Percentiles rank a stretch among this genome's conserved stretches.
Evolutionary conservation across 2,888 invertebrate species (phyloP).

Genomic region (Salticus scenicus): DNA sequence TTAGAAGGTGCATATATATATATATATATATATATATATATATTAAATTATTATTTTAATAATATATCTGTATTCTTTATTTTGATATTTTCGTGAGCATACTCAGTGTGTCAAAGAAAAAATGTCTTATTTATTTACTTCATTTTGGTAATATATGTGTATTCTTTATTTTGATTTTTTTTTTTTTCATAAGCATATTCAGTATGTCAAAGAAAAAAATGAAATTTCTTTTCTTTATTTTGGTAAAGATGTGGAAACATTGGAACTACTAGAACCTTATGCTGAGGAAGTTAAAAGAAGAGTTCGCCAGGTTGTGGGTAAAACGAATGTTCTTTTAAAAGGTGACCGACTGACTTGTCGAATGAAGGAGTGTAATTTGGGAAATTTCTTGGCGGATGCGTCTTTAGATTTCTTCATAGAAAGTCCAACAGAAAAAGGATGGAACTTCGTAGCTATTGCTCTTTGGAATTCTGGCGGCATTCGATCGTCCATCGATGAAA

Average conservation of each 20-base stretch:
- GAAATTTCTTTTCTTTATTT: too few species aligned
- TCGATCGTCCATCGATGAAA: slow-evolving; percentile 82
- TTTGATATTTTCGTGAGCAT: too few species aligned
- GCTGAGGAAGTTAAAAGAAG: slow-evolving; percentile 79
- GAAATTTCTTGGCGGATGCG: slow-evolving; percentile 87
- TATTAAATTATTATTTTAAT: too few species aligned
- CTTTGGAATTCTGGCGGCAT: slow-evolving; percentile 87
- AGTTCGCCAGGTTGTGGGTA: slow-evolving; percentile 81
- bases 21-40: too few species aligned
- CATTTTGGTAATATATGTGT: too few species aligned
- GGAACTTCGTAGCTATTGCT: slow-evolving; percentile 87
- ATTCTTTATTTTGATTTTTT: too few species aligned
- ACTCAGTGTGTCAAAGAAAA: too few species aligned
- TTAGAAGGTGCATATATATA: too few species aligned
- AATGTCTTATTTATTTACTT: too few species aligned
- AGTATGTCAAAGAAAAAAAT: too few species aligned
- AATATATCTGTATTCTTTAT: too few species aligned
- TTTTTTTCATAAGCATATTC: too few species aligned
- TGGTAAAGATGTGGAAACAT: slow-evolving; percentile 76
- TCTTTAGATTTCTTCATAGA: slow-evolving; percentile 76
- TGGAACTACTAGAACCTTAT: slow-evolving; percentile 81
- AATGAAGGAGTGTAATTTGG: slow-evolving; percentile 86
- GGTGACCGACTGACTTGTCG: slow-evolving; percentile 82
- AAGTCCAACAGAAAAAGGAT: slow-evolving; percentile 77
- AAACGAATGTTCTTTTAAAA: slow-evolving; percentile 83